Evolutionary conservation across 1,140 invertebrate species (phyloP).

Genomic region (Aphis craccivora): DNA sequence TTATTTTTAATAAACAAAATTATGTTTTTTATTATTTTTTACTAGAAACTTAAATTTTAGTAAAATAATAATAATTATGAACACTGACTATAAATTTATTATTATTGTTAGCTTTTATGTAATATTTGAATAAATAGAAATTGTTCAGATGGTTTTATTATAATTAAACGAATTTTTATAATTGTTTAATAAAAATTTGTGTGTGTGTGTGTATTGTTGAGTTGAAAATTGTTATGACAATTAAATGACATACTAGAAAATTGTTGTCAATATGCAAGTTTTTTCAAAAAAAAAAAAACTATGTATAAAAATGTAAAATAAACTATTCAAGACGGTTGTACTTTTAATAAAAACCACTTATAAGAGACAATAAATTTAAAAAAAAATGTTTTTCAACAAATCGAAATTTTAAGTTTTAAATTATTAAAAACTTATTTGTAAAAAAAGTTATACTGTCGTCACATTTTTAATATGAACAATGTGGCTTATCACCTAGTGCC

Average conservation of each 20-base stretch:
- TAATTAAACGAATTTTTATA: not conserved
- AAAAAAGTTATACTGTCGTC: not conserved
- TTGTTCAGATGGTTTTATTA: not conserved
- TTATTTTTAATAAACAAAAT: too few relatives aligned
- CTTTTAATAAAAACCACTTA: not conserved
- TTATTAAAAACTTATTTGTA: not conserved
- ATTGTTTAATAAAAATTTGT: not conserved
- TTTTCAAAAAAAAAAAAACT: not conserved
- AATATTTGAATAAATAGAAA: not conserved
- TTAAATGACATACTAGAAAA: not conserved
- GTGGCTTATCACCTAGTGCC: not conserved
- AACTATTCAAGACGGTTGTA: not conserved
- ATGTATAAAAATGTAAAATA: not conserved
- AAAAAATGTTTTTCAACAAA: not conserved
- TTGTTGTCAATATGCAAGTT: not conserved
- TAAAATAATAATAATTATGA: not conserved
- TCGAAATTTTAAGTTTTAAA: not conserved
- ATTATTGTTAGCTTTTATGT: not conserved
- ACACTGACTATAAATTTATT: not conserved
- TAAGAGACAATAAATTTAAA: not conserved
- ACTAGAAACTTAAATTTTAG: too few relatives aligned
- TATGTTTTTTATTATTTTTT: too few relatives aligned
- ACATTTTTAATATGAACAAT: not conserved
- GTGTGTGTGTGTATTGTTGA: not conserved
- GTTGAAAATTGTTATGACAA: not conserved